Evolutionary conservation across 2,797 vertebrate genomes (phyloP).

Genomic region (Pristis pectinata): DNA sequence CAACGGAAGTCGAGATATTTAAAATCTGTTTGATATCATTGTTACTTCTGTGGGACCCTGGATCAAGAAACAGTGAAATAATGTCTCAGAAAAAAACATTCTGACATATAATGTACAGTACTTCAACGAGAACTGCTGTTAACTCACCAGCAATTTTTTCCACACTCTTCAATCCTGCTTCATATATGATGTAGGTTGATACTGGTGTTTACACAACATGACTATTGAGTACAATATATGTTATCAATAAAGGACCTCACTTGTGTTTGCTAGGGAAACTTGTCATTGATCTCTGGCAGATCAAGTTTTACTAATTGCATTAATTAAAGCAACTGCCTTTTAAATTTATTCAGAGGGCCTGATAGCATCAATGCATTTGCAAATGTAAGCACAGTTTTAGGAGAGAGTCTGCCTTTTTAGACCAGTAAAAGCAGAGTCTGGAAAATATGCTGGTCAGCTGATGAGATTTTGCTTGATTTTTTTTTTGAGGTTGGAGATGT

Average conservation of each 20-base stretch:
- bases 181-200: neutral
- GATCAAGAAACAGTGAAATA: neutral
- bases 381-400: neutral
- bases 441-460: constrained; percentile 40
- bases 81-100: neutral
- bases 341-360: neutral
- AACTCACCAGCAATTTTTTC: neutral
- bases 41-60: neutral
- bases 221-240: no score
- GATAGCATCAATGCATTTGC: neutral
- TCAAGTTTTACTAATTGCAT: neutral
- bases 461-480: neutral
- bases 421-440: neutral
- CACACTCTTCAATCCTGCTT: neutral
- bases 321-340: neutral
- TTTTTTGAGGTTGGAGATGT: neutral
- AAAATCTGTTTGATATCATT: neutral
- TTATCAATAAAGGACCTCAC: neutral
- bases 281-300: no score
- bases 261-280: neutral
- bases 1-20: neutral
- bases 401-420: neutral
- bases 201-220: neutral
- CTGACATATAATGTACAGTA: neutral
- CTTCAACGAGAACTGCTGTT: neutral